Evolutionary conservation across 2,888 invertebrate species (phyloP).

Genomic region (Nineta flava): DNA sequence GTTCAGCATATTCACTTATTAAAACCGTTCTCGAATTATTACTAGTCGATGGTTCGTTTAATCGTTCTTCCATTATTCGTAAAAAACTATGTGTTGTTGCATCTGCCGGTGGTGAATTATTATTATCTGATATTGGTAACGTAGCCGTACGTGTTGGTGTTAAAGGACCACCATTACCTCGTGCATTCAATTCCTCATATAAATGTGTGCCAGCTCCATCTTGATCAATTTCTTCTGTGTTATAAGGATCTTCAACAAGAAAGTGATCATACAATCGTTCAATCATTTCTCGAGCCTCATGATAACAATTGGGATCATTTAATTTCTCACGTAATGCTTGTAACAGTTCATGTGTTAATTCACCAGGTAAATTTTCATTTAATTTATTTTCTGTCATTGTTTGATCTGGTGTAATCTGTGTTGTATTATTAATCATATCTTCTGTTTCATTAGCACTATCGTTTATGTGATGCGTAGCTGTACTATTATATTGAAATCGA

Average conservation of each 20-base stretch:
- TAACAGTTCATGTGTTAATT: conserved; percentile 55
- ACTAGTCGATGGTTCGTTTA: conserved; percentile 22
- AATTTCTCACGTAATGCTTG: conserved; percentile 49
- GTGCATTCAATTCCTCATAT: conserved; percentile 22
- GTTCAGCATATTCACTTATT: conserved; percentile 37
- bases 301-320: conserved; percentile 55
- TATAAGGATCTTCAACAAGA: conserved; percentile 50
- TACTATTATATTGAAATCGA: conserved; percentile 27
- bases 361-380: conserved; percentile 46
- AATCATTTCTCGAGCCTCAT: conserved; percentile 60
- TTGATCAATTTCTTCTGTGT: conserved; percentile 31
- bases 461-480: conserved; percentile 31
- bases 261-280: conserved; percentile 60
- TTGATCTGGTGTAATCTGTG: conserved; percentile 33
- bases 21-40: conserved; percentile 22
- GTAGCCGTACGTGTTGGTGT: conserved; percentile 8
- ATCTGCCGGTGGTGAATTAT: conserved; percentile 25
- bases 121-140: conserved; percentile 21
- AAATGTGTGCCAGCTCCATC: conserved; percentile 26
- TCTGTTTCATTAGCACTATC: conserved; percentile 35
- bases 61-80: conserved; percentile 40
- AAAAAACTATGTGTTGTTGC: conserved; percentile 41
- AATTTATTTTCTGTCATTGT: conserved; percentile 26
- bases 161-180: conserved; percentile 6
- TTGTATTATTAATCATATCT: conserved; percentile 18